Base-by-base conservation (phyloP, 2,888 invertebrate species). In the Chaetoderma sp. region DNA sequence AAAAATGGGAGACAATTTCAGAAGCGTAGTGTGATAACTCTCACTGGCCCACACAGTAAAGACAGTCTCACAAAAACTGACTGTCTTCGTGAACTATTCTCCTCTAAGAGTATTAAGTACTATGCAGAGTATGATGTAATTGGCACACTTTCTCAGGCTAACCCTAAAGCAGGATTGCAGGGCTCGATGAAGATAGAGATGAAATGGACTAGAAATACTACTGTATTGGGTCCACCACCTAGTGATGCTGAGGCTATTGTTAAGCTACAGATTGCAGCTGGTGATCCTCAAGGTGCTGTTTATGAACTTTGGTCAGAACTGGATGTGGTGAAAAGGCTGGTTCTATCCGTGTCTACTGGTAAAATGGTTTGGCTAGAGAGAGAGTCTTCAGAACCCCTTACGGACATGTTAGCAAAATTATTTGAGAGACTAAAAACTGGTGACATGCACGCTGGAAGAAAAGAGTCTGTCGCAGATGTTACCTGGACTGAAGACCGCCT, bases 341-440 rank as follows among this genome's bases (percentile, higher is more conserved):
- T 49, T 32, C 39, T 55, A 28, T 73, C 77, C n/a, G 57, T 78
- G 32, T 67, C 69, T 4, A 74, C 76, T 0, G 68, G 70, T 27
- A 74, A 78, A 49, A 70, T 80, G 10, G 71, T 72, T 36, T 80
- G 80, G 80, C 64, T 72, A 54, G 71, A 72, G 21, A 62, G 64
- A 32, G 57, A 62, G 10, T 60, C 67, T 18, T 68, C 73, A 1
- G 60, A 59, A 28, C 69, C 75, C 6, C 61, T 75, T 4, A 70
- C 76, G 13, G 70, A 74, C 18, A 49, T 61, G 23, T 57, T 78
- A 0, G 68, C 74, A 61, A 71, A 70, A 27, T 69, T 76, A 18
- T 61, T 75, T 18, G 71, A 74, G 52, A 59, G 69, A 55, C 54
- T 78, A 45, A 74, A 76, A 45, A 65, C 72, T 23, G 80, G 77